Evolutionary conservation across 2,113 vertebrate genomes (phyloP), one percentile per base, ranked within the genome.

Genomic region (Mesocricetus auratus): DNA sequence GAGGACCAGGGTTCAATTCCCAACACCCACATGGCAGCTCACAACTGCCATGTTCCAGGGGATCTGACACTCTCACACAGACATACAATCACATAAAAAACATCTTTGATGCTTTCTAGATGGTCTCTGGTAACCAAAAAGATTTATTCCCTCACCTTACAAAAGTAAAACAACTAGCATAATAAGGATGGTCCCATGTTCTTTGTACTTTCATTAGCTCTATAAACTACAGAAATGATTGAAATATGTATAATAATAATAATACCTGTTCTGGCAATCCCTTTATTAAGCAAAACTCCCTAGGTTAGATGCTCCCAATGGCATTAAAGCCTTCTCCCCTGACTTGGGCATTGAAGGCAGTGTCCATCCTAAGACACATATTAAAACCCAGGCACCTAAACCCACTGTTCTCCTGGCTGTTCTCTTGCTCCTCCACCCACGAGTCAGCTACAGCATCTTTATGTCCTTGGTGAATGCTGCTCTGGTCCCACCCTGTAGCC

Each of bases 131-230:
- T 91, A 73, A 93, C 33, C 33, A 78, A 53, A 95, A 66, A 69
- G 39, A 95, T 69, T 56, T 88, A 75, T 33, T 10, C 26, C 36
- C 22, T 96, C 36, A n/a, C 13, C 19, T 92, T 77, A 66, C 71
- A 39, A 91, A 64, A 94, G 31, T 39, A 89, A 22, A 15, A 10
- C 62, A 15, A 73, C 8, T 87, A 62, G 87, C 95, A 90, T 73
- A 68, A 90, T 82, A 82, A 79, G 66, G 5, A n/a, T 13, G 89
- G 9, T 73, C 86, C 66, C 21, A 68, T 74, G 36, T 26, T 68
- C 39, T 83, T 88, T 39, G 45, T 62, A 89, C 31, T 88, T 86
- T 60, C 90, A 74, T 79, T 39, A 93, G 50, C n/a, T 79, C 50
- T 74, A 39, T 66, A 42, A 60, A 15, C 33, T 50, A 66, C 22